Evolutionary conservation across 2,888 invertebrate genomes (phyloP).

Genomic region (Leucophora obtusa): DNA sequence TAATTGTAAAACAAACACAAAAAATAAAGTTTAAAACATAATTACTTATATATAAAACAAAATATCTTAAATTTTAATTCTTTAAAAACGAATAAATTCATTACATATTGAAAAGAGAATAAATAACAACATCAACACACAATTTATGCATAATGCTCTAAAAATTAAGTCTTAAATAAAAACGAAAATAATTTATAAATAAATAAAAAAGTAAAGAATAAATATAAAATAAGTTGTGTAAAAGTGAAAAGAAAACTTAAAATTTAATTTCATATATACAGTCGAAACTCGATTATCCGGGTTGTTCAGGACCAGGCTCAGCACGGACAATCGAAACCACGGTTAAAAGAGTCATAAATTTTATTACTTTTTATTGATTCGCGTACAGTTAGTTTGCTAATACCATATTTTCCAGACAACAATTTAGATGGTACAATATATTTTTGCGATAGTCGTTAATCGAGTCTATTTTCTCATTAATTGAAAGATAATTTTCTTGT

Average conservation of each 20-base stretch:
- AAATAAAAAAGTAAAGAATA: conserved; percentile 53
- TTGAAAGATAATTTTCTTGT: too few species aligned
- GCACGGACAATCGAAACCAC: too few species aligned
- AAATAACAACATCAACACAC: conserved; percentile 31
- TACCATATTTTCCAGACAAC: too few species aligned
- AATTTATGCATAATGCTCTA: conserved; percentile 63
- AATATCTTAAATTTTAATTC: conserved; percentile 55
- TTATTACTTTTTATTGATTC: too few species aligned
- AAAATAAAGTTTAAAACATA: conserved; percentile 54
- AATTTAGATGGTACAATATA: too few species aligned
- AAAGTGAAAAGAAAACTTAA: conserved; percentile 52
- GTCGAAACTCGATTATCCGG: too few species aligned
- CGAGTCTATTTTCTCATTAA: too few species aligned
- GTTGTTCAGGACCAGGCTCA: too few species aligned
- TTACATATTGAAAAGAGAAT: conserved; percentile 40
- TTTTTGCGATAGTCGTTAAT: too few species aligned
- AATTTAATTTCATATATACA: conserved; percentile 56
- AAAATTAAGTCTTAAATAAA: conserved; percentile 57
- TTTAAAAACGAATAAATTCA: conserved; percentile 52
- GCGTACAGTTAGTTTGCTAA: too few species aligned
- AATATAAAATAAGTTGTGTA: conserved; percentile 58
- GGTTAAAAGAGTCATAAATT: too few species aligned
- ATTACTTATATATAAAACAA: conserved; percentile 40
- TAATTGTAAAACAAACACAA: conserved; percentile 55
- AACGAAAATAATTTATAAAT: conserved; percentile 58